A percentile compares a stretch with the other conserved stretches of the same genome.
Conservation (phyloP, 1,140 invertebrate species). For the Telenomus remus region DNA sequence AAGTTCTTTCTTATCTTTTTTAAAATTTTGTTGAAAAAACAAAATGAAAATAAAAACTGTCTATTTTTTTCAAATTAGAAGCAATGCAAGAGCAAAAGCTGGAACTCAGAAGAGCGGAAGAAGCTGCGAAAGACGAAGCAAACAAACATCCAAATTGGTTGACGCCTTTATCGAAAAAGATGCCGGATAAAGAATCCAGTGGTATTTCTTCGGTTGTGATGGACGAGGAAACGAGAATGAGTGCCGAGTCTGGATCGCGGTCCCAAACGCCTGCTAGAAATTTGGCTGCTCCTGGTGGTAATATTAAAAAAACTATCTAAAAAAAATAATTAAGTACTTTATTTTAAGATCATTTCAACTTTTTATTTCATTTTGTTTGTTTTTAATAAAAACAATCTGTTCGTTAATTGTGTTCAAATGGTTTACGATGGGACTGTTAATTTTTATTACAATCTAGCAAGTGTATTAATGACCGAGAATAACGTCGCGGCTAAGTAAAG, state of each 20-base stretch:
- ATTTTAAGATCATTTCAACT: background rate
- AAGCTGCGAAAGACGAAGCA: slow-evolving; percentile 21
- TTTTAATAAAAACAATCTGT: too few species aligned
- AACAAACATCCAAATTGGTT: slow-evolving; percentile 67
- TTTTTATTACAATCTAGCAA: background rate
- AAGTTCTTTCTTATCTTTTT: background rate
- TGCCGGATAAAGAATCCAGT: slow-evolving; percentile 39
- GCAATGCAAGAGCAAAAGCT: slow-evolving; percentile 24
- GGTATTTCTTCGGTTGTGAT: slow-evolving; percentile 78
- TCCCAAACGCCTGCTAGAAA: slow-evolving; percentile 76
- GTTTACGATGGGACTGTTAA: too few species aligned
- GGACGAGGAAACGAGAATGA: slow-evolving; percentile 92
- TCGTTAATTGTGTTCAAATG: too few species aligned
- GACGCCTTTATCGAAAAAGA: slow-evolving; percentile 66
- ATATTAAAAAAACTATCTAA: slow-evolving; percentile 36
- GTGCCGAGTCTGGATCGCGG: slow-evolving; percentile 80
- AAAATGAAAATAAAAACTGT: too few species aligned
- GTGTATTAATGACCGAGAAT: slow-evolving; percentile 47
- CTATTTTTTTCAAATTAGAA: slow-evolving; percentile 27
- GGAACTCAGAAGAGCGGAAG: slow-evolving; percentile 12
- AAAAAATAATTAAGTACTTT: slow-evolving; percentile 13
- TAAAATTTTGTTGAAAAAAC: background rate
- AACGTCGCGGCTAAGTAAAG: slow-evolving; percentile 55
- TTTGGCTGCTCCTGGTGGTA: slow-evolving; percentile 64
- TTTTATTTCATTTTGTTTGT: too few species aligned